Percentiles rank a stretch among this genome's conserved stretches.
phyloP scores from a whole-genome alignment of 2,113 vertebrate genomes.

The Dipodomys spectabilis region DNA sequence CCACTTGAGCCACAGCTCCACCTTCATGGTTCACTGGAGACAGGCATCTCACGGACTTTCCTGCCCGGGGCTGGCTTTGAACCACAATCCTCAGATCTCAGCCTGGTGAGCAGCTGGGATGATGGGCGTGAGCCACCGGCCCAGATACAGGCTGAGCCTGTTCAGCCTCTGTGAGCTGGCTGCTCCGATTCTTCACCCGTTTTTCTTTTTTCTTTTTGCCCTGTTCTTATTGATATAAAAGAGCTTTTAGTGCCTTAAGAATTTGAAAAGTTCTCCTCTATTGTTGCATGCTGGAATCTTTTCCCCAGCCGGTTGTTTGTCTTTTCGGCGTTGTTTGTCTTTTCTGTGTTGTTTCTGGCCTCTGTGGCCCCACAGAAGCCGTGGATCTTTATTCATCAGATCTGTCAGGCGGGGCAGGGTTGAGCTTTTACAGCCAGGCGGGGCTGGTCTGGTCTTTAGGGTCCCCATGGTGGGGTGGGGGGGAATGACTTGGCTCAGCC shows the following conservation, averaged over 20 bases:
- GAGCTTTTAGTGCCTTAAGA: slow-evolving; percentile 55
- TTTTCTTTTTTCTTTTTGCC: background rate
- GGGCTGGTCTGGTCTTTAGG: background rate
- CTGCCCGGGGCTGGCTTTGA: too few relatives aligned
- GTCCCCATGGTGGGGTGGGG: background rate
- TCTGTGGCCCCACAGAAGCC: slow-evolving; percentile 39
- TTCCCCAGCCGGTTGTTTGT: slow-evolving; percentile 49
- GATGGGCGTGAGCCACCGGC: too few relatives aligned
- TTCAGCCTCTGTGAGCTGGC: background rate
- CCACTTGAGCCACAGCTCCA: too few relatives aligned
- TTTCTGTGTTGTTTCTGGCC: background rate
- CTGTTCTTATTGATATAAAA: slow-evolving; percentile 54
- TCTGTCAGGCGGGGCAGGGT: background rate
- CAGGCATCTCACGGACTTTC: too few relatives aligned
- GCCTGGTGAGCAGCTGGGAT: too few relatives aligned
- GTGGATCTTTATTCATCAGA: slow-evolving; percentile 52
- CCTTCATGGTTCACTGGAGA: too few relatives aligned
- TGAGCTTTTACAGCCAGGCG: too few relatives aligned
- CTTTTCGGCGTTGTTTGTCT: slow-evolving; percentile 52
- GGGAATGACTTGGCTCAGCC: background rate
- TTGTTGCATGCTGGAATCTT: slow-evolving; percentile 37
- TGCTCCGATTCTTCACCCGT: slow-evolving; percentile 14
- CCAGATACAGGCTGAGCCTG: too few relatives aligned
- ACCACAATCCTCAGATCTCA: too few relatives aligned
- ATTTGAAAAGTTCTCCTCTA: slow-evolving; percentile 44